Evolutionary conservation across 2,888 invertebrate species (phyloP).

Genomic region (Callinectes sapidus): DNA sequence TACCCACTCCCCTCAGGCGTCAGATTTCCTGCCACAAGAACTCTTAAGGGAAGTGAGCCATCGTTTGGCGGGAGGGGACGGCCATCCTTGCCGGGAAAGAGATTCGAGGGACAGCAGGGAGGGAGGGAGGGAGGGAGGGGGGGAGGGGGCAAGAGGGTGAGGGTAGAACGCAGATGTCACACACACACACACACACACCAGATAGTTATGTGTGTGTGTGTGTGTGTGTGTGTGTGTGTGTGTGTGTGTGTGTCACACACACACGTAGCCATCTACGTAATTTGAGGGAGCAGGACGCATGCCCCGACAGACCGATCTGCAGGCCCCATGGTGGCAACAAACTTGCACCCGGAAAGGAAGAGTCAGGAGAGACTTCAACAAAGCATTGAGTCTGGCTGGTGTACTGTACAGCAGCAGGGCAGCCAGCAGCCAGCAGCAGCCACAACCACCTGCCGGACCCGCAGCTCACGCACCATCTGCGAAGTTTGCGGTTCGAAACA

Average conservation of each 20-base stretch:
- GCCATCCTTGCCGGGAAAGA: background rate
- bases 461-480: slow-evolving; percentile 4
- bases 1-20: slow-evolving; percentile 18
- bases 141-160: background rate
- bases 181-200: background rate
- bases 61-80: background rate
- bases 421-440: background rate
- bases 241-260: no score
- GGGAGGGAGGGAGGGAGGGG: background rate
- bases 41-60: background rate
- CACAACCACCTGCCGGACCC: slow-evolving; percentile 53
- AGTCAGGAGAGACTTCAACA: slow-evolving; percentile 49
- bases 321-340: background rate
- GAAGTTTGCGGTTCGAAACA: background rate
- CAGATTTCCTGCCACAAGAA: background rate
- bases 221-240: background rate
- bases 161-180: background rate
- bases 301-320: background rate
- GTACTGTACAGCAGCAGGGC: background rate
- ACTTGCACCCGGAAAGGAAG: background rate
- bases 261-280: background rate
- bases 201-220: background rate
- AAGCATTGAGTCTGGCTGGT: slow-evolving; percentile 37
- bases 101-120: background rate
- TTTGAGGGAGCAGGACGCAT: background rate